A percentile compares a stretch with the other conserved stretches of the same genome.
phyloP scores from a whole-genome alignment of 1,140 invertebrate genomes.

The Micrasema minimum region DNA sequence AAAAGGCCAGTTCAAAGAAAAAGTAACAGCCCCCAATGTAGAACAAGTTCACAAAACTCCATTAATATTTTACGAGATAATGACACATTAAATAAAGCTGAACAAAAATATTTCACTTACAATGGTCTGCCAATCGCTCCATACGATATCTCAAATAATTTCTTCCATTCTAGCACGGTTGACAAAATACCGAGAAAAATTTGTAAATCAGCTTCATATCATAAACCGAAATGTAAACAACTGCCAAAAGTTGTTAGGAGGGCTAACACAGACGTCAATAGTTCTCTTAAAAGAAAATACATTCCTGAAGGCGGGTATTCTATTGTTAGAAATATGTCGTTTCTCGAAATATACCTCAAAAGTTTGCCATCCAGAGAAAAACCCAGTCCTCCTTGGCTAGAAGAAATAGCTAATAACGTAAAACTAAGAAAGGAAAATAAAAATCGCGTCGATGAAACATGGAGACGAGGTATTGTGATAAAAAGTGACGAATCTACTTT shows the following conservation, averaged over 20 bases:
- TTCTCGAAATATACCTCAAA: conserved; percentile 66
- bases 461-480: conserved; percentile 47
- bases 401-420: conserved; percentile 57
- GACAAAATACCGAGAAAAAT: conserved; percentile 35
- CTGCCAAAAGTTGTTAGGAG: conserved; percentile 18
- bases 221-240: conserved; percentile 33
- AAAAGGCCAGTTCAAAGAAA: conserved; percentile 39
- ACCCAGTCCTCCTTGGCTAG: conserved; percentile 44
- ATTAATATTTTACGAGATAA: conserved; percentile 20
- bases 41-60: conserved; percentile 17
- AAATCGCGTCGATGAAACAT: conserved; percentile 54
- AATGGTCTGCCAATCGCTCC: conserved; percentile 35
- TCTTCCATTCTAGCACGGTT: background rate
- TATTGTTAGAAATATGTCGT: conserved; percentile 58
- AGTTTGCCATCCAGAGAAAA: conserved; percentile 60
- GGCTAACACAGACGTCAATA: conserved; percentile 43
- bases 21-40: conserved; percentile 23
- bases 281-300: conserved; percentile 31
- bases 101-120: conserved; percentile 33
- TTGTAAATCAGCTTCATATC: conserved; percentile 44
- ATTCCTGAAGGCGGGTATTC: background rate
- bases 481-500: conserved; percentile 42
- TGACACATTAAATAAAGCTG: conserved; percentile 2
- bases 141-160: conserved; percentile 1
- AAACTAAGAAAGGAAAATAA: conserved; percentile 56